Conservation (phyloP, 2,888 invertebrate genomes). For the Tigriopus californicus region DNA sequence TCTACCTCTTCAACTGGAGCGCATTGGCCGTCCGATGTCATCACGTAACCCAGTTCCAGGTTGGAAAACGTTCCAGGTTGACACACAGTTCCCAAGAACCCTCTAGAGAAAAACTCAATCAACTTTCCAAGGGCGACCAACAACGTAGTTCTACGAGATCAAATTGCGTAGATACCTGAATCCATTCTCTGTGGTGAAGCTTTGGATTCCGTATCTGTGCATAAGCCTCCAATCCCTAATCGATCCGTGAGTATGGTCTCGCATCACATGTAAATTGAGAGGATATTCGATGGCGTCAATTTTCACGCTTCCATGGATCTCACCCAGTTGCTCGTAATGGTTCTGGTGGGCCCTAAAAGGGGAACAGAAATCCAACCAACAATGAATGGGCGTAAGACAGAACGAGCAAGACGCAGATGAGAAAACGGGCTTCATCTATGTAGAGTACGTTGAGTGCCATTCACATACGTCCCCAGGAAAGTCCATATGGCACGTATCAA, state of each 20-base stretch:
- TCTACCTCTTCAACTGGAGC: slow-evolving; percentile 36
- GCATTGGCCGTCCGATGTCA: slow-evolving; percentile 32
- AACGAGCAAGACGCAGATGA: too few species aligned
- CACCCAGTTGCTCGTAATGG: slow-evolving; percentile 64
- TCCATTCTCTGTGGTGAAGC: slow-evolving; percentile 50
- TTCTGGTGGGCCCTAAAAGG: slow-evolving; percentile 48
- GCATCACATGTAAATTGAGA: slow-evolving; percentile 42
- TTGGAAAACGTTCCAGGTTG: slow-evolving; percentile 46
- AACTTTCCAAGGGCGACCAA: background rate
- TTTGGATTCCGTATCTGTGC: slow-evolving; percentile 58
- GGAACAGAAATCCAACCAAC: slow-evolving; percentile 18
- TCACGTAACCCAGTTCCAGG: slow-evolving; percentile 26
- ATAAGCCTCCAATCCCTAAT: slow-evolving; percentile 50
- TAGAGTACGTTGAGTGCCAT: too few species aligned
- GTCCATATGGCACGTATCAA: too few species aligned
- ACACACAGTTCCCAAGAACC: slow-evolving; percentile 46
- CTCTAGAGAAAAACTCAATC: background rate
- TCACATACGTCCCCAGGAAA: too few species aligned
- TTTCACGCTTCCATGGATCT: slow-evolving; percentile 38
- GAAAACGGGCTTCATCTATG: too few species aligned
- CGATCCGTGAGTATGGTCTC: slow-evolving; percentile 57
- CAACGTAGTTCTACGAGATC: background rate
- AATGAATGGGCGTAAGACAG: too few species aligned
- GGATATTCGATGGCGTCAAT: slow-evolving; percentile 35
- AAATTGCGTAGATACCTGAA: slow-evolving; percentile 31